Evolutionary conservation across 2,888 invertebrate genomes (phyloP).

Genomic region (Urechis unicinctus): DNA sequence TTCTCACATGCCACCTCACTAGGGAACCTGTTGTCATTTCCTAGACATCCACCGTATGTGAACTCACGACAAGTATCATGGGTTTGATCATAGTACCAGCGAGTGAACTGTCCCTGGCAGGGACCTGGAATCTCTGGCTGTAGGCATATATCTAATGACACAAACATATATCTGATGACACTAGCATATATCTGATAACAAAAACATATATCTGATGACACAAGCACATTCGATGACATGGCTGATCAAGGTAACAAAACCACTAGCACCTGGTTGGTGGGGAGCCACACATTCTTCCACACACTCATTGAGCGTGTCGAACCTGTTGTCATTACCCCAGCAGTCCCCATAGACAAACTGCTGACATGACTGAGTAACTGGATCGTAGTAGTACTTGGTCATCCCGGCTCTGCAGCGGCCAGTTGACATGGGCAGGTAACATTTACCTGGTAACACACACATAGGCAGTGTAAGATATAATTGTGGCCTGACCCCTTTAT

Average conservation of each 20-base stretch:
- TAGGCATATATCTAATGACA: constrained; percentile 24
- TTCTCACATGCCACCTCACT: constrained; percentile 12
- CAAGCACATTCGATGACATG: neutral
- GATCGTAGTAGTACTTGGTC: constrained; percentile 72
- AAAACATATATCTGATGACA: too few species aligned
- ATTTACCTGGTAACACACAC: constrained; percentile 18
- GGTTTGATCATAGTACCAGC: constrained; percentile 22
- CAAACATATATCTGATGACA: neutral
- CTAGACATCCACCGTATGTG: constrained; percentile 19
- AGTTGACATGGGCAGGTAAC: constrained; percentile 19
- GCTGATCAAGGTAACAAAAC: neutral
- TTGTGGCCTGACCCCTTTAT: neutral
- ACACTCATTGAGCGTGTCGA: constrained; percentile 26
- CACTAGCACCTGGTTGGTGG: constrained; percentile 20
- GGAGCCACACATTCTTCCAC: constrained; percentile 20
- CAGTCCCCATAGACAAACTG: constrained; percentile 79
- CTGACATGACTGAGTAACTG: constrained; percentile 64
- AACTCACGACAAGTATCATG: constrained; percentile 18
- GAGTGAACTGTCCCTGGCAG: constrained; percentile 17
- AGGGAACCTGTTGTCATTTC: constrained; percentile 21
- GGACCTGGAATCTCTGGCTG: constrained; percentile 29
- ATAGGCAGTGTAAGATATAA: neutral
- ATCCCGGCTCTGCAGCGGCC: constrained; percentile 28
- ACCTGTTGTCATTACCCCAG: constrained; percentile 66
- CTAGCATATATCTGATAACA: constrained; percentile 25